Evolutionary conservation across 2,888 invertebrate species (phyloP).

Genomic region (Diadegma fenestrale): DNA sequence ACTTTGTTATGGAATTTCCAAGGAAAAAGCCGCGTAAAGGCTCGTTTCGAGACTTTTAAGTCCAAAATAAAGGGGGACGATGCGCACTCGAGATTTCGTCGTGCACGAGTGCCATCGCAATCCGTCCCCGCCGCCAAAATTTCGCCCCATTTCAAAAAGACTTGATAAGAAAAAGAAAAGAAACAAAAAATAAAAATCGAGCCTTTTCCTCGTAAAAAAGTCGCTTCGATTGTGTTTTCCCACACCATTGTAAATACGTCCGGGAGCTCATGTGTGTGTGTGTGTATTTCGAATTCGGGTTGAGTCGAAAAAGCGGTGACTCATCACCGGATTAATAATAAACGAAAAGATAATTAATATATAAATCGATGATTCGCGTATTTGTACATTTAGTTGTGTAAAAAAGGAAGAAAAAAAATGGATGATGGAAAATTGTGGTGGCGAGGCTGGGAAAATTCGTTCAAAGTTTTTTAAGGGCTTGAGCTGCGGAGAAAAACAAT

Average conservation of each 20-base stretch:
- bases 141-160: conserved; percentile 11
- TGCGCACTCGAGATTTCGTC: conserved; percentile 10
- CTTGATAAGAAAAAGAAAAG: too few species aligned
- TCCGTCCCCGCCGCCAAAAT: neutral
- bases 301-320: neutral
- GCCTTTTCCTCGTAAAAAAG: neutral
- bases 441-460: neutral
- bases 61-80: too few species aligned
- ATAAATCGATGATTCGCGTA: conserved; percentile 17
- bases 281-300: conserved; percentile 21
- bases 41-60: too few species aligned
- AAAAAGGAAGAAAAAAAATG: neutral
- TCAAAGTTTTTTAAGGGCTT: neutral
- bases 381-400: conserved; percentile 52
- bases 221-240: conserved; percentile 2
- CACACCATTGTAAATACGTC: conserved; percentile 57
- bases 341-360: conserved; percentile 35
- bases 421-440: neutral
- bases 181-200: neutral
- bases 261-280: conserved; percentile 18
- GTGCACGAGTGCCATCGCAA: neutral
- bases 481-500: neutral
- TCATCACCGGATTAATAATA: conserved; percentile 36
- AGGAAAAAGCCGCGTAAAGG: neutral
- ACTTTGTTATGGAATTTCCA: conserved; percentile 23